These are phyloP conservation scores for Dendropsophus ebraccatus DNA, from an alignment of 2,113 vertebrate species.

Conservation along the genomic window DNA sequence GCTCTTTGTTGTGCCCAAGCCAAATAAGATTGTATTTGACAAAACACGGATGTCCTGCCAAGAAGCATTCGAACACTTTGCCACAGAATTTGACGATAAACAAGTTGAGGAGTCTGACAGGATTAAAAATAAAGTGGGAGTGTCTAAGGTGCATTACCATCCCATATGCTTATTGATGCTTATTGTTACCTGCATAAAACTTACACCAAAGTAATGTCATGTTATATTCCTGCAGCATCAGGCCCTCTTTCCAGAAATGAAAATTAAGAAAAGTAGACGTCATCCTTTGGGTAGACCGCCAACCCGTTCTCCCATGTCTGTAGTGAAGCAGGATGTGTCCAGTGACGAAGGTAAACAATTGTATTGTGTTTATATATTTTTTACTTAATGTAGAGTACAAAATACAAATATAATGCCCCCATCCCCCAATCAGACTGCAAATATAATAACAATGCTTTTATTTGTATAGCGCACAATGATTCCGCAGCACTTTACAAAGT, in stretches of 20 bases:
- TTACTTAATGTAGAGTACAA: no score
- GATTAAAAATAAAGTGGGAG: conserved; percentile 29
- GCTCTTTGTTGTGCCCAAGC: conserved; percentile 74
- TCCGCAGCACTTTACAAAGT: no score
- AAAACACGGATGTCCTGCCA: conserved; percentile 77
- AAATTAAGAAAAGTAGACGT: conserved; percentile 93
- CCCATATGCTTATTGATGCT: no score
- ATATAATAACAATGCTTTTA: no score
- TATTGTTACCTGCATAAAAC: background rate
- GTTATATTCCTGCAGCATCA: conserved; percentile 66
- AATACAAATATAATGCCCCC: no score
- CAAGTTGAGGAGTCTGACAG: background rate
- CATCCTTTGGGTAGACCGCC: conserved; percentile 92
- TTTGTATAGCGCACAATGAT: no score
- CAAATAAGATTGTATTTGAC: conserved; percentile 67
- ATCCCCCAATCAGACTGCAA: no score
- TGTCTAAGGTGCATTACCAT: background rate
- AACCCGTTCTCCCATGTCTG: conserved; percentile 84
- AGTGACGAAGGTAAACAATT: conserved; percentile 84
- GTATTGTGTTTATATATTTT: no score
- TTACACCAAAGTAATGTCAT: background rate
- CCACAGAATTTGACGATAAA: conserved; percentile 55
- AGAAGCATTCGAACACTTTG: conserved; percentile 81
- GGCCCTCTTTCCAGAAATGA: conserved; percentile 80
- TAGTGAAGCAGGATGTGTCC: conserved; percentile 89